These are phyloP conservation scores for Syndactyla subalaris DNA, from an alignment of 2,797 vertebrate species.

Conservation along the genomic window DNA sequence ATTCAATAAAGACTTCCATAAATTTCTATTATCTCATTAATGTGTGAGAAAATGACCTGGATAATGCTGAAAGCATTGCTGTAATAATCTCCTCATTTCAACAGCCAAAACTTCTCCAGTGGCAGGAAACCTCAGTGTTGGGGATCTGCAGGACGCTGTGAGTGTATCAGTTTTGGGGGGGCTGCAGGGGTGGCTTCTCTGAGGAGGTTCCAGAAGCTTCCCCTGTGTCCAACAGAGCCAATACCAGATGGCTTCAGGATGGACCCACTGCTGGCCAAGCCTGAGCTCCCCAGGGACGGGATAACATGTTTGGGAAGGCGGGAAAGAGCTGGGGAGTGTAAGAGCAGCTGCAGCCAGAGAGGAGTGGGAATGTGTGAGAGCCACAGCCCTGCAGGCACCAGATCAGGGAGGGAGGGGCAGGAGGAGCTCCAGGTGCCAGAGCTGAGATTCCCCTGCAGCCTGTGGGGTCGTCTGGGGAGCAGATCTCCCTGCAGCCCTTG, in stretches of 20 bases:
- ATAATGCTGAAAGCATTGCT: neutral
- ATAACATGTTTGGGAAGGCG: rapidly evolving
- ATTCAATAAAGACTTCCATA: slow-evolving; percentile 52
- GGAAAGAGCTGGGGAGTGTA: rapidly evolving
- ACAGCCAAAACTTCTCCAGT: neutral
- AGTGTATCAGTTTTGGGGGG: rapidly evolving
- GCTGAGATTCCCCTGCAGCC: neutral
- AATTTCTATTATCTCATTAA: slow-evolving; percentile 45
- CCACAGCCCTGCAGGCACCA: neutral
- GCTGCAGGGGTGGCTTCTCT: neutral
- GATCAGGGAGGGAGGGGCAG: neutral
- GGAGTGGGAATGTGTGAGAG: neutral
- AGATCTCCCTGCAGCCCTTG: neutral
- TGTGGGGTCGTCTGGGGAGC: rapidly evolving
- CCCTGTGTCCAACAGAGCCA: rapidly evolving
- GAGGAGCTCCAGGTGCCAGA: rapidly evolving
- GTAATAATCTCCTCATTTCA: neutral
- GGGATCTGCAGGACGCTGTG: neutral
- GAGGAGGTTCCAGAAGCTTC: neutral
- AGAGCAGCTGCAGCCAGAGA: neutral
- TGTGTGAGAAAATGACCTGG: slow-evolving; percentile 33
- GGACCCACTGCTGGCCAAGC: neutral
- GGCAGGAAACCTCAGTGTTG: neutral
- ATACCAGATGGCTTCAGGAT: rapidly evolving
- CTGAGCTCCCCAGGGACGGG: rapidly evolving